Evolutionary conservation across 2,113 vertebrate genomes (phyloP).

Genomic region (Dipodomys stephensi): DNA sequence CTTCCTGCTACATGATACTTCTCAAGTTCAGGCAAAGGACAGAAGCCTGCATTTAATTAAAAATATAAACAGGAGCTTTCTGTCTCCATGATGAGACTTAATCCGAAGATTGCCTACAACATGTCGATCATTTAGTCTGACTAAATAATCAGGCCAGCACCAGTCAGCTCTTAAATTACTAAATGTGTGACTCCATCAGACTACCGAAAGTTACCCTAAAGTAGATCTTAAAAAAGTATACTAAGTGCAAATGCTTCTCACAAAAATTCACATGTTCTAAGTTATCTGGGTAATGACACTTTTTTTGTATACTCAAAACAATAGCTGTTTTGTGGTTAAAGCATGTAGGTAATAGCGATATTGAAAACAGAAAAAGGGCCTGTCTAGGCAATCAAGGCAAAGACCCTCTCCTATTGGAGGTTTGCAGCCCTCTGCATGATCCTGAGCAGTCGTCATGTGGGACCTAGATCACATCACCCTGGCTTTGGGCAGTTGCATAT

Average conservation of each 20-base stretch:
- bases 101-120: constrained; percentile 1
- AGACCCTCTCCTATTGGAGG: no score
- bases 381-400: no score
- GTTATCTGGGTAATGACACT: neutral
- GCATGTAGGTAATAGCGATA: neutral
- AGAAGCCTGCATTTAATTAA: constrained; percentile 72
- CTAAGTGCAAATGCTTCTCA: neutral
- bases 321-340: neutral
- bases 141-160: neutral
- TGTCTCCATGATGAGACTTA: constrained; percentile 58
- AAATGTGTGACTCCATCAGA: neutral
- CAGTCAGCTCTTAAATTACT: neutral
- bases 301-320: neutral
- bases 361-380: no score
- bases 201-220: neutral
- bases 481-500: no score
- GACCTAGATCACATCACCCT: no score
- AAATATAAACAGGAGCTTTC: constrained; percentile 57
- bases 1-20: constrained; percentile 58
- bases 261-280: neutral
- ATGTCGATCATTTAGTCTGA: constrained; percentile 6
- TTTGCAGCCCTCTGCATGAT: no score
- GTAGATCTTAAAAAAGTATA: neutral
- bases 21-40: constrained; percentile 69
- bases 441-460: no score